Conservation (phyloP, 2,113 vertebrate genomes). For the Phalacrocorax carbo region DNA sequence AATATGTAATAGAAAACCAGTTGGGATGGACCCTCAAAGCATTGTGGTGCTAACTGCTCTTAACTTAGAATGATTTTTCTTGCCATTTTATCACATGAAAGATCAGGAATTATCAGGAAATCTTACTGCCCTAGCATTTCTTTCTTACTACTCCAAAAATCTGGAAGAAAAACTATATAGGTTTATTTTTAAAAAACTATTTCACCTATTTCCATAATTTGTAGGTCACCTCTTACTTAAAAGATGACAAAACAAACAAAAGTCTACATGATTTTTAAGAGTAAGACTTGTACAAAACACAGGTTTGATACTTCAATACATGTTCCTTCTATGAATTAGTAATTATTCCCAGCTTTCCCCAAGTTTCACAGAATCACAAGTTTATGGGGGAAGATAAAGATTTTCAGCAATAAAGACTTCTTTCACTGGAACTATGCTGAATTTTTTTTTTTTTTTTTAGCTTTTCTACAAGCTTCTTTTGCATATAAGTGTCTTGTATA, state of each 20-base stretch:
- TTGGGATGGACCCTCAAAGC: background rate
- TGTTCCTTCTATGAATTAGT: background rate
- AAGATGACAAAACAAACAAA: background rate
- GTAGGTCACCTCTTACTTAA: background rate
- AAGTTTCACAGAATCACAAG: background rate
- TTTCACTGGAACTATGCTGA: background rate
- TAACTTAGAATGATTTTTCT: background rate
- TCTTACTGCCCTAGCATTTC: background rate
- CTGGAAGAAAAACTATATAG: background rate
- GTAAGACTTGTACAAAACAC: background rate
- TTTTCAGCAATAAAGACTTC: background rate
- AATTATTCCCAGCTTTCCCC: background rate
- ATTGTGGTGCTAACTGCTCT: background rate
- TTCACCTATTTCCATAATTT: background rate
- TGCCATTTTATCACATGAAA: background rate
- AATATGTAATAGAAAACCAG: background rate
- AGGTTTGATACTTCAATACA: fast-evolving
- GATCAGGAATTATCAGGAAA: background rate
- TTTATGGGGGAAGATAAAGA: background rate
- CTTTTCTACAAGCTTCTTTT: slow-evolving; percentile 25
- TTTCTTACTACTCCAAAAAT: background rate
- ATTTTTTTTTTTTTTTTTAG: background rate
- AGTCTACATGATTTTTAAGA: background rate
- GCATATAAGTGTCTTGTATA: background rate
- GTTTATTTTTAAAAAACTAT: background rate